Percentiles rank a stretch among this genome's conserved stretches.
phyloP scores from a whole-genome alignment of 35 echinoderm and acorn worm species.

The Apostichopus japonicus region DNA sequence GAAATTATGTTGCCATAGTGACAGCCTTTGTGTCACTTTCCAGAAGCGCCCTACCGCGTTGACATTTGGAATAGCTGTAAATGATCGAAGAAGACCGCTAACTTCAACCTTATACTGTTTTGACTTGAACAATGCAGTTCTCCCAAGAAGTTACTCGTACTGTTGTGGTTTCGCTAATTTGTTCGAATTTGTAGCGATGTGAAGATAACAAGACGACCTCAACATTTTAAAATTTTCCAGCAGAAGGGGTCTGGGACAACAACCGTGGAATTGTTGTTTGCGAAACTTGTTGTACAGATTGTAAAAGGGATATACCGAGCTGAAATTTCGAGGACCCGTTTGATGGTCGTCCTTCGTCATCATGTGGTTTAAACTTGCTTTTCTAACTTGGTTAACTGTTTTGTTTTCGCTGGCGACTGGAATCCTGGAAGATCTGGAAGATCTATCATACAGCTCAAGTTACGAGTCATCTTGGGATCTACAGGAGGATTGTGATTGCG shows the following conservation, averaged over 20 bases:
- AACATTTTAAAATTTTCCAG: too few species aligned
- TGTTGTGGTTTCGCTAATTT: conserved; percentile 42
- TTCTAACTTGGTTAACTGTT: not conserved
- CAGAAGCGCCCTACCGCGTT: conserved; percentile 26
- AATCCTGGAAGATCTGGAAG: not conserved
- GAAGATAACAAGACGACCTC: not conserved
- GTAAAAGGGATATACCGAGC: too few species aligned
- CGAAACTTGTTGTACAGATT: not conserved
- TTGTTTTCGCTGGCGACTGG: not conserved
- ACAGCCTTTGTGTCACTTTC: not conserved
- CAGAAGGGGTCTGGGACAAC: not conserved
- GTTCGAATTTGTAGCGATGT: not conserved
- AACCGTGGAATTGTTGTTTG: not conserved
- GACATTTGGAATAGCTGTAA: conserved; percentile 5
- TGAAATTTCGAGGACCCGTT: not conserved
- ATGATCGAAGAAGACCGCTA: not conserved
- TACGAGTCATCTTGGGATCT: not conserved
- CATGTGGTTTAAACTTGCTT: not conserved
- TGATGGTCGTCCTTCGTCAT: not conserved
- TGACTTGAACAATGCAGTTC: not conserved
- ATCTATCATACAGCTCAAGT: conserved; percentile 2
- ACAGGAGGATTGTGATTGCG: conserved; percentile 47
- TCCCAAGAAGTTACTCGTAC: not conserved
- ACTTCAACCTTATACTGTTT: not conserved
- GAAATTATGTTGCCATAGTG: conserved; percentile 13